Percentiles rank a stretch among this genome's conserved stretches.
These are phyloP conservation scores for Pachyramphus minor DNA, from an alignment of 2,113 vertebrate species.

Conservation along the genomic window DNA sequence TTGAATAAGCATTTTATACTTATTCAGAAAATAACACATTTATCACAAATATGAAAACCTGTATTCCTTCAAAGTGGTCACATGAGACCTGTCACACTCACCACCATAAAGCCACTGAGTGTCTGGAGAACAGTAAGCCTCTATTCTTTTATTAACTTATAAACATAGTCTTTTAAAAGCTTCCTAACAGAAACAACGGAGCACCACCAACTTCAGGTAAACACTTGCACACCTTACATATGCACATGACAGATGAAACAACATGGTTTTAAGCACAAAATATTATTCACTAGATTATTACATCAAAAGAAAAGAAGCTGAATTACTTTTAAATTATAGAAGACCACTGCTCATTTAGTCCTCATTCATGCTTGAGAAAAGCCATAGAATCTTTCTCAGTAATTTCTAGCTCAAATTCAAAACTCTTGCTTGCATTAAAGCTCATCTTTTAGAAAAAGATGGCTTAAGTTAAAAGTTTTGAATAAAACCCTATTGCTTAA, in stretches of 20 bases:
- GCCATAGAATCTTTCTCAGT: not conserved
- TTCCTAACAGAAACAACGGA: not conserved
- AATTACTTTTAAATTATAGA: not conserved
- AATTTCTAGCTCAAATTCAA: not conserved
- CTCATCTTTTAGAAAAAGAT: not conserved
- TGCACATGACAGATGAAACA: not conserved
- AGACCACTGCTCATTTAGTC: not conserved
- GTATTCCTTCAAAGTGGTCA: not conserved
- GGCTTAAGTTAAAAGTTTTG: not conserved
- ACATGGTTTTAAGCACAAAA: not conserved
- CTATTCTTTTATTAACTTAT: not conserved
- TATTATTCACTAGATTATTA: not conserved
- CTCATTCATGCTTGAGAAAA: not conserved
- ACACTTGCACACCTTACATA: not conserved
- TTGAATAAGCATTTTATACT: not conserved
- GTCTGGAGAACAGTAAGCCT: not conserved
- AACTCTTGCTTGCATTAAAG: not conserved
- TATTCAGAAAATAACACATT: not conserved
- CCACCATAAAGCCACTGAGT: not conserved
- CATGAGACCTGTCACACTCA: not conserved
- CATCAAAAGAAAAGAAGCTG: not conserved
- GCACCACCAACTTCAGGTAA: not conserved
- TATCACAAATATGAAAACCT: not conserved
- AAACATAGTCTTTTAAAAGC: not conserved
- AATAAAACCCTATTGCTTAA: not conserved